Evolutionary conservation across 2,888 invertebrate species (phyloP), one percentile per base, ranked within the genome.

Genomic region (Clanis bilineata): DNA sequence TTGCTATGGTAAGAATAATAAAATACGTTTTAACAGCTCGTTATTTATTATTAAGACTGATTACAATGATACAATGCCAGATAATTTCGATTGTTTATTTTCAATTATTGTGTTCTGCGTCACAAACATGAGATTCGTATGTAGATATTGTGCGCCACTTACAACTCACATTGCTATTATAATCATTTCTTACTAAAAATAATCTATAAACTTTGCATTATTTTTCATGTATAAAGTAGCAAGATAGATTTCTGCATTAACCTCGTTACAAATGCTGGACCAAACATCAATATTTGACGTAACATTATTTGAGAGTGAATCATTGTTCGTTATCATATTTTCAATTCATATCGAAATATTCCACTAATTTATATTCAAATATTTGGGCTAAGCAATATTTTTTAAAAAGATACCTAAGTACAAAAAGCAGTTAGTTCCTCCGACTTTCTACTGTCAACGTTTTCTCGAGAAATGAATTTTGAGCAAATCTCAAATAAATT

Each of bases 31-130:
- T 73, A 77, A 75, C 76, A 74, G 75, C 73, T 72, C 73, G 69
- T 76, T 77, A 78, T 78, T 79, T 76, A 76, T 75, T 73, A 68
- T 62, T 65, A 81, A 82, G 81, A 81, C 81, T 81, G 81, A 74
- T 72, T 73, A 74, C 69, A 68, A 71, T 72, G 66, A 43, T 69
- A 64, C 64, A 65, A 58, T 59, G 58, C 61, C 59, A 57, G 25
- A 38, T 51, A 38, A 36, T 51, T 39, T 47, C 51, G 32, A 18
- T 18, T 51, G 28, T 32, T 32, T 51, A 15, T 12, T 51, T 51
- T 51, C 21, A 15, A 23, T 2, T 47, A 23, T 45, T n/a, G 45
- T 36, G 36, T 22, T 12, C 15, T 36, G 22, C 47, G 47, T 47
- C 38, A 38, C 47, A 47, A 12, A 47, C 39, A 12, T 1, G 39